Base-by-base conservation (phyloP, 53 echinoderm and acorn worm species). In the Pentamera pediparva region DNA sequence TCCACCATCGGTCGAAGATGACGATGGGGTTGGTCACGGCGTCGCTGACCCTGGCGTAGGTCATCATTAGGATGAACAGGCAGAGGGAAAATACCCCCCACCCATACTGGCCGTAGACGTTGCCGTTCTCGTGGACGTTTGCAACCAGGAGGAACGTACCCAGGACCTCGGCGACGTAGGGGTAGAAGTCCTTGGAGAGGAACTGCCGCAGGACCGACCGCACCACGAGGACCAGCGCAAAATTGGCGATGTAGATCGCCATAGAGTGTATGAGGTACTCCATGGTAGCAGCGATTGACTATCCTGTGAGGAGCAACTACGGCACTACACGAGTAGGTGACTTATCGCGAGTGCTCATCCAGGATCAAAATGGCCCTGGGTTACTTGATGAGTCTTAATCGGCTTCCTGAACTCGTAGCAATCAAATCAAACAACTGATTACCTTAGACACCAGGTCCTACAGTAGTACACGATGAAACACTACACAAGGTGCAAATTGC, bases 1-100 rank as follows among this genome's bases (percentile, higher is more conserved):
- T 86, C 26, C 90, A 37, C 30, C 86, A 69, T 6, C 53, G 75
- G 32, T 87, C 84, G n/a, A 94, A 81, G 25, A 90, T 70, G 4
- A 75, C 76, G 2, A 83, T 83, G 17, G 94, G 94, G 48, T 94
- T 94, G 33, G 84, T 88, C 15, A 75, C 79, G 35, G 76, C 82
- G 75, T 94, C 94, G 55, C 83, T 81, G 3, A 84, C 72, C 19
- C 81, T 43, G 22, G 86, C 82, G 59, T 94, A 94, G 17, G 80
- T 75, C 52, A 81, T 72, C 1, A 69, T 65, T 11, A 94, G 53
- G 22, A 62, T 48, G 33, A 90, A 90, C 38, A 90, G 61, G n/a
- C 70, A 70, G 34, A 65, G 57, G 12, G 89, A 81, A 61, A 85
- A 89, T 20, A 77, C 59, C 49, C 62, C 75, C 3, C 78, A 78